Conservation (phyloP, 2,888 invertebrate species). For the Drosophila anomalata region DNA sequence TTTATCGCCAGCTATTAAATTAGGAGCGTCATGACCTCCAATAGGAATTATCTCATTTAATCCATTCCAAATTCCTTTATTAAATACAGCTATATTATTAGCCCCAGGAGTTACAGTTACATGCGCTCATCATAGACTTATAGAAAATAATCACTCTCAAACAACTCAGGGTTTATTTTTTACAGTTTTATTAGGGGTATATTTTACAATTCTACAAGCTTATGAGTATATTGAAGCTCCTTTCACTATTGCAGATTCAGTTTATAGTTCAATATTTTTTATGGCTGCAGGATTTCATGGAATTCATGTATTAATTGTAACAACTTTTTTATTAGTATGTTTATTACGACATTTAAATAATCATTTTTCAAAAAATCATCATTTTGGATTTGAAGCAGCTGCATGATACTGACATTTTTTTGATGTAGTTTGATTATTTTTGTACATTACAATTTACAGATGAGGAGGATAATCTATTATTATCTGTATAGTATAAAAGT, state of each 20-base stretch:
- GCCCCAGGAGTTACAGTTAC: conserved; percentile 89
- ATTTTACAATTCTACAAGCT: conserved; percentile 88
- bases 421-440: conserved; percentile 87
- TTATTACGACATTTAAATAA: conserved; percentile 84
- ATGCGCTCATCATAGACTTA: conserved; percentile 86
- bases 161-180: conserved; percentile 84
- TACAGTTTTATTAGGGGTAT: conserved; percentile 86
- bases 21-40: conserved; percentile 88
- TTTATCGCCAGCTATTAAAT: conserved; percentile 85
- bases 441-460: conserved; percentile 88
- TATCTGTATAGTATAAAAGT: conserved; percentile 89
- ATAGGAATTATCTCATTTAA: conserved; percentile 87
- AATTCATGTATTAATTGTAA: conserved; percentile 88
- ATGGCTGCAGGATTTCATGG: conserved; percentile 91
- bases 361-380: conserved; percentile 86
- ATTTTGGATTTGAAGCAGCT: conserved; percentile 88
- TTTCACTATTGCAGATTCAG: conserved; percentile 86
- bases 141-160: conserved; percentile 85
- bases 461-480: conserved; percentile 85
- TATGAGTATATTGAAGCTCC: conserved; percentile 88
- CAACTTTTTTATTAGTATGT: conserved; percentile 85
- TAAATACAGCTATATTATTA: conserved; percentile 90
- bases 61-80: conserved; percentile 88
- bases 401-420: conserved; percentile 90
- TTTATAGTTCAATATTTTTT: conserved; percentile 89